Base-by-base conservation (phyloP, 2,888 invertebrate species). In the Germaria angustata region DNA sequence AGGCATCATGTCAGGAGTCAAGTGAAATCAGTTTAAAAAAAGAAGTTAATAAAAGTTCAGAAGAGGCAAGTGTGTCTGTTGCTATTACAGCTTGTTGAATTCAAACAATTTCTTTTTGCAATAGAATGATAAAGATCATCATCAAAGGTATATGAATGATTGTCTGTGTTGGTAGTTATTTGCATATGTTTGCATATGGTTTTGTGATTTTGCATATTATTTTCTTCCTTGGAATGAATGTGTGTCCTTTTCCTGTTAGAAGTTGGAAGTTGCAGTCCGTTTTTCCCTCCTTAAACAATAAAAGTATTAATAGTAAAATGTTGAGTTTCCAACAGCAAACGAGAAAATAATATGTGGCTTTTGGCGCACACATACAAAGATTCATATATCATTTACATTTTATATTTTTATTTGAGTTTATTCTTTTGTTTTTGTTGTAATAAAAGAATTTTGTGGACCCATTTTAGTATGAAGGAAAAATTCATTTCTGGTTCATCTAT, bases 1-100 rank as follows among this genome's bases (percentile, higher is more conserved):
- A 55, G 32, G 53, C n/a, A n/a, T n/a, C n/a, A 65, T 75, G 55
- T 22, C 24, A 46, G 65, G 46, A 65, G 65, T 65, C 51, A 63
- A 73, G 32, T 63, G 22, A 39, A 61, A 20, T 34, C 20, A 61
- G 51, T 65, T 59, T 8, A 57, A 46, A 46, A 63, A 28, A 1
- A n/a, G n/a, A n/a, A n/a, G 22, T 11, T 15, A n/a, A 15, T 53
- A 34, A 34, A 73, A 36, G 65, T 65, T 65, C 55, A 59, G 1
- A 17, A 36, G 17, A 65, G 28, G 8, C 32, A 41, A 24, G 8
- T 65, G 34, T 34, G n/a, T n/a, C 6, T 71, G 44, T 59, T 71
- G 34, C 46, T 34, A 9, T 44, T 69, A 9, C 32, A 69, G 20
- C 20, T 55, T 55, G 41, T 69, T 69, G 32, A 41, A 55, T 57